Percentiles rank a stretch among this genome's conserved stretches.
phyloP scores from a whole-genome alignment of 2,888 invertebrate species.

The Strigamia crassipes region DNA sequence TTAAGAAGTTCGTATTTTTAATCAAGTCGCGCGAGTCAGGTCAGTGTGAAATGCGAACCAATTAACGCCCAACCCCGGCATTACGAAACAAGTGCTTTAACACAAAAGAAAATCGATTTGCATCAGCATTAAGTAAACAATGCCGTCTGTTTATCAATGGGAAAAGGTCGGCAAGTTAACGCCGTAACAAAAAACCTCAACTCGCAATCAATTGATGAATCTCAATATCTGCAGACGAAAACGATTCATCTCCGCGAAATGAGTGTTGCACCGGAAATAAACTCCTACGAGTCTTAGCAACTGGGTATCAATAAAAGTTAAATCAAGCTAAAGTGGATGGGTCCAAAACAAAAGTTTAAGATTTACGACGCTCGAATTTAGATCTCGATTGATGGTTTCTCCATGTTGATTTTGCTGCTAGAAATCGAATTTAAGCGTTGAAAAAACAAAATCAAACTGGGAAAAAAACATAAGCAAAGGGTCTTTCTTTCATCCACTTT shows the following conservation, averaged over 20 bases:
- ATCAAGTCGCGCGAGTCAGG: constrained; percentile 15
- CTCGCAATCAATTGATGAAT: background rate
- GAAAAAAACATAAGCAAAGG: background rate
- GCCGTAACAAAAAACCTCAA: background rate
- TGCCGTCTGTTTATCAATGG: background rate
- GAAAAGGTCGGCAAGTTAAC: background rate
- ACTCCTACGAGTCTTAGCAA: background rate
- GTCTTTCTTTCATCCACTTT: background rate
- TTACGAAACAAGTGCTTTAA: background rate
- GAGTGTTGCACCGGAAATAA: background rate
- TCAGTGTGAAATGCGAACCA: constrained; percentile 23
- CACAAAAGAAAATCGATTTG: background rate
- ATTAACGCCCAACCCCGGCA: background rate
- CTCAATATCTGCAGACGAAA: background rate
- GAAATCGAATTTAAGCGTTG: background rate
- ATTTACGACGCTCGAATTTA: background rate
- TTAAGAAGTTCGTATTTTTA: constrained; percentile 29
- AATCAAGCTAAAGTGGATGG: background rate
- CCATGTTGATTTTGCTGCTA: background rate
- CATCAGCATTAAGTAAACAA: background rate
- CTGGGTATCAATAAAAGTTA: background rate
- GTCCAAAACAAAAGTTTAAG: background rate
- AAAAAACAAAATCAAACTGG: background rate
- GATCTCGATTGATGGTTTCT: background rate
- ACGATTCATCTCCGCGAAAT: background rate